Percentiles rank a stretch among this genome's conserved stretches.
Evolutionary conservation across 2,888 invertebrate species (phyloP).

Genomic region (Diplolepis rosae): DNA sequence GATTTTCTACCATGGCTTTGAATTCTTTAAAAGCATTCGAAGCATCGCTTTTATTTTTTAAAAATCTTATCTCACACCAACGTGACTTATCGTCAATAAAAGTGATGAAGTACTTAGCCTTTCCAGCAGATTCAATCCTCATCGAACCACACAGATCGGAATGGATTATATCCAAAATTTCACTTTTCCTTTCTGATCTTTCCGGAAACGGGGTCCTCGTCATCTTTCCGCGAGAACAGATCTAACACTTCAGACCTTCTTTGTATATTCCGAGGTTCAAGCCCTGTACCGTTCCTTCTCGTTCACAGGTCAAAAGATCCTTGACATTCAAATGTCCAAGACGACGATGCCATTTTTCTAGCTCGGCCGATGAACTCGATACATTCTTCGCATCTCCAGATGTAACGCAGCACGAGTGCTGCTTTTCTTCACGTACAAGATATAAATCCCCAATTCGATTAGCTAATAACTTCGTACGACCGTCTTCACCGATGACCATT

Average conservation of each 20-base stretch:
- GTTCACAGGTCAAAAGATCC: constrained; percentile 28
- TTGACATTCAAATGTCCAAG: constrained; percentile 37
- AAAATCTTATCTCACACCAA: constrained; percentile 37
- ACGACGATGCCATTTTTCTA: constrained; percentile 30
- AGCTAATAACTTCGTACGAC: constrained; percentile 8
- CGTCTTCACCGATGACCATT: constrained; percentile 9
- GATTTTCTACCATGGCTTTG: constrained; percentile 35
- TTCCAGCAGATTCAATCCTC: constrained; percentile 32
- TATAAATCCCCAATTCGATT: constrained; percentile 30
- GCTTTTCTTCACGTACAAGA: constrained; percentile 18
- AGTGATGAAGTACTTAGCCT: too few relatives aligned
- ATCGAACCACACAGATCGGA: constrained; percentile 41
- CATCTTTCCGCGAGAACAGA: constrained; percentile 36
- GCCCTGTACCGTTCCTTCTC: constrained; percentile 29
- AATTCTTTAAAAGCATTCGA: constrained; percentile 42
- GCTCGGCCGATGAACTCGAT: not conserved
- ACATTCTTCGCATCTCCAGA: not conserved
- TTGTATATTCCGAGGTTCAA: constrained; percentile 16
- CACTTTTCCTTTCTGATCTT: constrained; percentile 28
- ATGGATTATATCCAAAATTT: constrained; percentile 35
- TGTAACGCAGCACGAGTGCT: not conserved
- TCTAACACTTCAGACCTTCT: constrained; percentile 26
- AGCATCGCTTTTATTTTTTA: constrained; percentile 42
- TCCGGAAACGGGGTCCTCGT: constrained; percentile 38
- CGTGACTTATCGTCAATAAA: constrained; percentile 44